Conservation (phyloP, 1,140 invertebrate genomes). For the Meteorus sp. region DNA sequence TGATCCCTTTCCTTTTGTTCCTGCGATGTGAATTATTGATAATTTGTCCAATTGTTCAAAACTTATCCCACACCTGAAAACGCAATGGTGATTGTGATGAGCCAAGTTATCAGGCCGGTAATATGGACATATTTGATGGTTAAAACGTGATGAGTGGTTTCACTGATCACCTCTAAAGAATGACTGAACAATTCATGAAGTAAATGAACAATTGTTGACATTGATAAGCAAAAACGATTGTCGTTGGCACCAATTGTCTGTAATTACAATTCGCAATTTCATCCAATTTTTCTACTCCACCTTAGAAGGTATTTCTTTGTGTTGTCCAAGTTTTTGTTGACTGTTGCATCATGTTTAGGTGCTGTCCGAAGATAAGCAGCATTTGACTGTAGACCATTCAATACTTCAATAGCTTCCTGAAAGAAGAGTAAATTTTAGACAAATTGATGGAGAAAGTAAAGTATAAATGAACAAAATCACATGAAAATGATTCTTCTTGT, state of each 20-base stretch:
- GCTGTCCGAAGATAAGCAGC: constrained; percentile 47
- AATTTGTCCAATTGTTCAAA: constrained; percentile 68
- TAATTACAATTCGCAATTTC: no score
- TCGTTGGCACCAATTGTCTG: no score
- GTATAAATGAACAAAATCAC: no score
- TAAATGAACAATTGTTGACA: no score
- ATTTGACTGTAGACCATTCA: constrained; percentile 75
- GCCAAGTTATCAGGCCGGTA: no score
- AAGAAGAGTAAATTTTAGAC: constrained; percentile 36
- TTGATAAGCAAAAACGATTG: no score
- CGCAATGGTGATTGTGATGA: no score
- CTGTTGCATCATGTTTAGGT: constrained; percentile 36
- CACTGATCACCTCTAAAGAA: background rate
- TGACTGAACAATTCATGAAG: no score
- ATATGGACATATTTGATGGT: no score
- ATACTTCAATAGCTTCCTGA: constrained; percentile 67
- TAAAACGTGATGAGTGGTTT: no score
- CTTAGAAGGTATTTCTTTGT: constrained; percentile 63
- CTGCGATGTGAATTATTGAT: constrained; percentile 90
- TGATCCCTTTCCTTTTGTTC: constrained; percentile 95
- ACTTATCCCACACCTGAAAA: constrained; percentile 66
- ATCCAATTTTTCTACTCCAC: constrained; percentile 27
- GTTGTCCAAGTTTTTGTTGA: constrained; percentile 41
- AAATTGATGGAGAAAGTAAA: background rate
- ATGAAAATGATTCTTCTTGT: no score